Conservation (phyloP, 1,140 invertebrate genomes). For the Mylabris phalerata region DNA sequence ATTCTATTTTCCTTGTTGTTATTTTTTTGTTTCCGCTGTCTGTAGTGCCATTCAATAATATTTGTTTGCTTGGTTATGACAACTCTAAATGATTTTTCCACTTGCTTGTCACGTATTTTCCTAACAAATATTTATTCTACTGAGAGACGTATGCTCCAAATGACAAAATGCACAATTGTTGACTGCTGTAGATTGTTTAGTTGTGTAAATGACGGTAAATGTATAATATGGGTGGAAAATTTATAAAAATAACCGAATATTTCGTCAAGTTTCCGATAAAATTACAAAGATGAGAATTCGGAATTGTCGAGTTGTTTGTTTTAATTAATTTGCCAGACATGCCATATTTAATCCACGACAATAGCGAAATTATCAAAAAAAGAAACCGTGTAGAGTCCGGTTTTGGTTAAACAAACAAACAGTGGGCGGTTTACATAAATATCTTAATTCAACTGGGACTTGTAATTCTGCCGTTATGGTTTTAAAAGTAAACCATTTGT, state of each 20-base stretch:
- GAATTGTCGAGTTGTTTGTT: no score
- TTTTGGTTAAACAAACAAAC: conserved; percentile 6
- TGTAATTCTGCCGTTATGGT: conserved; percentile 38
- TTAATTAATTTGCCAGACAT: no score
- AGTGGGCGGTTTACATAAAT: conserved; percentile 34
- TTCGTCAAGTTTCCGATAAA: no score
- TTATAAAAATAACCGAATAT: no score
- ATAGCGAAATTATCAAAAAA: conserved; percentile 6
- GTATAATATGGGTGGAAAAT: no score
- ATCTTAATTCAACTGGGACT: conserved; percentile 32
- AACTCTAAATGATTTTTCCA: conserved; percentile 21
- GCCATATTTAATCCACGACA: conserved; percentile 12
- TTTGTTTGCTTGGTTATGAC: conserved; percentile 21
- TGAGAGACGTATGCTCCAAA: conserved; percentile 10
- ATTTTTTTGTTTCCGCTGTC: conserved; percentile 12
- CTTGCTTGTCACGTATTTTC: conserved; percentile 19
- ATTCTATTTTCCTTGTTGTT: conserved; percentile 19
- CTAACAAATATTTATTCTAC: conserved; percentile 16
- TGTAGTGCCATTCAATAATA: conserved; percentile 9
- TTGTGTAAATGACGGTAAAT: no score
- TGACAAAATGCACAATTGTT: conserved; percentile 2
- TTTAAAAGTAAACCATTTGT: conserved; percentile 32
- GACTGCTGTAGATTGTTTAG: no score
- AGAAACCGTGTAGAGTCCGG: neutral
- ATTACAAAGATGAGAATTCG: no score